phyloP scores from a whole-genome alignment of 2,888 invertebrate species.

The Myopa tessellatipennis region DNA sequence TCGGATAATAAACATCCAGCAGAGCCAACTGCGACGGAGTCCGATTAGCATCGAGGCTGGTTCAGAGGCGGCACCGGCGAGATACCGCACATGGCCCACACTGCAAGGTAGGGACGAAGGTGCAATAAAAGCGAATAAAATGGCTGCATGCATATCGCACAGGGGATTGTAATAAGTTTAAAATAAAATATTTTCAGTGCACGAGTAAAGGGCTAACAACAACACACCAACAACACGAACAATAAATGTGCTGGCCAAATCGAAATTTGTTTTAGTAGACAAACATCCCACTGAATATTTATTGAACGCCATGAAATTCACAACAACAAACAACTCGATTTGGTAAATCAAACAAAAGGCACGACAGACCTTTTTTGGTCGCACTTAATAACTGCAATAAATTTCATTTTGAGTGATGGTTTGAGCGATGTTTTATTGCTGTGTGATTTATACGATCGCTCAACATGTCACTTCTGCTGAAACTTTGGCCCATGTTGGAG shows the following conservation, averaged over 20 bases:
- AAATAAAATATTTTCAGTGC: constrained; percentile 17
- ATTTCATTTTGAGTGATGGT: constrained; percentile 61
- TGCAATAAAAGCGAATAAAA: constrained; percentile 37
- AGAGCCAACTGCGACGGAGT: not conserved
- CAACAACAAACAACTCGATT: constrained; percentile 42
- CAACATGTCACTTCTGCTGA: constrained; percentile 32
- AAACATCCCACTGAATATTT: constrained; percentile 38
- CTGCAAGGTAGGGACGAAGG: not conserved
- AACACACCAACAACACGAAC: constrained; percentile 5
- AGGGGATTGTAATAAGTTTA: constrained; percentile 20
- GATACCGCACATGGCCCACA: not conserved
- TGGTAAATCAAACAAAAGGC: constrained; percentile 21
- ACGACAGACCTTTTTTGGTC: constrained; percentile 29
- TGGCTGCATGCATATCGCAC: constrained; percentile 1
- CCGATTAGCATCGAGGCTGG: not conserved
- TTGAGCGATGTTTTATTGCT: constrained; percentile 60
- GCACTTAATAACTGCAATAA: constrained; percentile 61
- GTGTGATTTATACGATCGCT: constrained; percentile 49
- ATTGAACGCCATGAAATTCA: constrained; percentile 49
- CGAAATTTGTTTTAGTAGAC: constrained; percentile 29
- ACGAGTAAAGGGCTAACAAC: constrained; percentile 15
- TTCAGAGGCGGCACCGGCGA: not conserved
- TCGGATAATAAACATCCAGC: constrained; percentile 37
- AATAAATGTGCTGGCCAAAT: constrained; percentile 26
- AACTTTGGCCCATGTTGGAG: constrained; percentile 6